Evolutionary conservation across 2,888 invertebrate species (phyloP).

Genomic region (Eilema sororculum): DNA sequence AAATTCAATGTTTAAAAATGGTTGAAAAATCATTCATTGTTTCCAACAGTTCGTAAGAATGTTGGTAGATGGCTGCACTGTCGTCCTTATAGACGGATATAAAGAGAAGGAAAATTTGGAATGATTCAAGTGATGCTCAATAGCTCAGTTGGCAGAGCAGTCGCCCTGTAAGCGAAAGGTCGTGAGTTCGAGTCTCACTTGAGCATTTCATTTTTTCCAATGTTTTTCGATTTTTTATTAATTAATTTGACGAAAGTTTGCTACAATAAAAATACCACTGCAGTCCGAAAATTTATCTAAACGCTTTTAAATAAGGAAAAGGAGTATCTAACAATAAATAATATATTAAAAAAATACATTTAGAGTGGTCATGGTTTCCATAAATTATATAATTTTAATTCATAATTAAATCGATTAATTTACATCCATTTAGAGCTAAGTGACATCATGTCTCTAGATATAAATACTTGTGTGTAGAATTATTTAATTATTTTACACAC

Average conservation of each 20-base stretch:
- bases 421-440: conserved; percentile 44
- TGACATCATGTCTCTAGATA: conserved; percentile 46
- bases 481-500: conserved; percentile 12
- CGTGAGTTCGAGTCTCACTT: no score
- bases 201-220: no score
- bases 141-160: no score
- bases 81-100: no score
- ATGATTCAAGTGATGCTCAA: no score
- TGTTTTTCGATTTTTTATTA: background rate
- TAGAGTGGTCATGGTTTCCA: conserved; percentile 43
- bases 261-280: background rate
- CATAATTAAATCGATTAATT: conserved; percentile 48
- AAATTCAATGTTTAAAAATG: no score
- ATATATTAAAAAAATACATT: conserved; percentile 27
- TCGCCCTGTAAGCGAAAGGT: no score
- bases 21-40: no score
- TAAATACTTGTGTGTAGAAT: conserved; percentile 33
- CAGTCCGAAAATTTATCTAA: background rate
- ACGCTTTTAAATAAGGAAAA: background rate
- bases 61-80: no score
- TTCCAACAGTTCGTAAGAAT: no score
- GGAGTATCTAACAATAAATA: background rate
- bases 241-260: background rate
- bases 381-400: conserved; percentile 48
- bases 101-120: no score